Percentiles rank a stretch among this genome's conserved stretches.
phyloP scores from a whole-genome alignment of 1,140 invertebrate genomes.

The Drosophila navojoa region DNA sequence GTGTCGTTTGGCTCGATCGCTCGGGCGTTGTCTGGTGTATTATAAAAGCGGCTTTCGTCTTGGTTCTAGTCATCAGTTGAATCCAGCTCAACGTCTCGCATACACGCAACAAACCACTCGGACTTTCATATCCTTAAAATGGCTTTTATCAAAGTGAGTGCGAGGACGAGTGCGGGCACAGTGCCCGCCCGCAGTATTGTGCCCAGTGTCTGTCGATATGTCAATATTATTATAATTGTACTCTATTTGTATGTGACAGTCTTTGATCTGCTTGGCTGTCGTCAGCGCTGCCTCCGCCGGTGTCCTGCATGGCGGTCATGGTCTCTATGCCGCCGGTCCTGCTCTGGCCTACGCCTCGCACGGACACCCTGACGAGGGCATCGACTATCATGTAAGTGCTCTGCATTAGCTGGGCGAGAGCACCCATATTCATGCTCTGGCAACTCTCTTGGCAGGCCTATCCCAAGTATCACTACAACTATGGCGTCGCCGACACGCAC shows the following conservation, averaged over 20 bases:
- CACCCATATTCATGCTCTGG: not conserved
- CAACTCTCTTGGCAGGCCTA: slow-evolving; percentile 73
- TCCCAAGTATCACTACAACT: slow-evolving; percentile 85
- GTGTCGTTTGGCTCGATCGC: slow-evolving; percentile 45
- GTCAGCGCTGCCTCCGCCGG: slow-evolving; percentile 79
- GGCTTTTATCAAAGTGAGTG: slow-evolving; percentile 84
- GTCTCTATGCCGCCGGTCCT: slow-evolving; percentile 52
- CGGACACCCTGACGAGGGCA: slow-evolving; percentile 62
- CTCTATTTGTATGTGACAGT: slow-evolving; percentile 53
- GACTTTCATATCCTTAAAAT: slow-evolving; percentile 53
- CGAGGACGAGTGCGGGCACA: not conserved
- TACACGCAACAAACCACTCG: slow-evolving; percentile 47
- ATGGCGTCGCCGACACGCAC: slow-evolving; percentile 85
- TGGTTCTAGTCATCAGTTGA: slow-evolving; percentile 84
- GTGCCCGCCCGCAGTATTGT: slow-evolving; percentile 6
- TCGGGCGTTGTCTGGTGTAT: slow-evolving; percentile 82
- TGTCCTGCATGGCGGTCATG: slow-evolving; percentile 72
- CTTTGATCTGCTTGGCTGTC: slow-evolving; percentile 81
- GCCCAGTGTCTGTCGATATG: slow-evolving; percentile 8
- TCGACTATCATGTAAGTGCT: slow-evolving; percentile 76
- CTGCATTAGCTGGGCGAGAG: not conserved
- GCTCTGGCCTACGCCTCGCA: slow-evolving; percentile 60
- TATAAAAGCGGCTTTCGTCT: slow-evolving; percentile 84
- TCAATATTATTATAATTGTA: slow-evolving; percentile 19
- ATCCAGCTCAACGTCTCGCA: slow-evolving; percentile 75